A percentile compares a stretch with the other conserved stretches of the same genome.
Conservation (phyloP, 2,113 vertebrate genomes). For the Protomyctophum bolini region DNA sequence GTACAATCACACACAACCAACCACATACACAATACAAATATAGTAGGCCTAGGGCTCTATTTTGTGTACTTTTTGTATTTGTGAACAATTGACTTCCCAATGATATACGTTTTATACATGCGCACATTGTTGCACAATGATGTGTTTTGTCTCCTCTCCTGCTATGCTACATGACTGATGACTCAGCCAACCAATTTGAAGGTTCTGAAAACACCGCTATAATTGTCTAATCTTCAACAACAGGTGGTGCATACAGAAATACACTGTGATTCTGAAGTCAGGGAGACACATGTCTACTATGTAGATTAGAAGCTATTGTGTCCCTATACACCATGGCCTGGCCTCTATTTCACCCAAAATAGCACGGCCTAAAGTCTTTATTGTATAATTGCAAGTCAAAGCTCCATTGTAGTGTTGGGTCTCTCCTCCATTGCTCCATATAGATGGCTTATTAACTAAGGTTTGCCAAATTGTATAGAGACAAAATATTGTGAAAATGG, state of each 20-base stretch:
- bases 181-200: conserved; percentile 26
- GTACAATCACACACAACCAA: neutral
- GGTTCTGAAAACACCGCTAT: conserved; percentile 43
- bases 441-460: too few species aligned
- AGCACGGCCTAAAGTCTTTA: neutral
- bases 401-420: too few species aligned
- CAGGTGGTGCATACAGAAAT: conserved; percentile 58
- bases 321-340: neutral
- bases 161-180: conserved; percentile 45
- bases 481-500: too few species aligned
- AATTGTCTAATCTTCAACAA: conserved; percentile 54
- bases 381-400: neutral
- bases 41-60: too few species aligned
- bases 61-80: too few species aligned
- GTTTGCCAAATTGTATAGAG: too few species aligned
- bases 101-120: too few species aligned
- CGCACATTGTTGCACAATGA: neutral
- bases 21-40: neutral
- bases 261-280: conserved; percentile 20
- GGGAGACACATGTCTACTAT: conserved; percentile 2
- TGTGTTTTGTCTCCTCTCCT: conserved; percentile 9
- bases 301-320: neutral
- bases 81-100: too few species aligned
- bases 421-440: too few species aligned
- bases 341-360: neutral